Percentiles rank a stretch among this genome's conserved stretches.
Evolutionary conservation across 2,113 vertebrate genomes (phyloP).

Genomic region (Morone chrysops): DNA sequence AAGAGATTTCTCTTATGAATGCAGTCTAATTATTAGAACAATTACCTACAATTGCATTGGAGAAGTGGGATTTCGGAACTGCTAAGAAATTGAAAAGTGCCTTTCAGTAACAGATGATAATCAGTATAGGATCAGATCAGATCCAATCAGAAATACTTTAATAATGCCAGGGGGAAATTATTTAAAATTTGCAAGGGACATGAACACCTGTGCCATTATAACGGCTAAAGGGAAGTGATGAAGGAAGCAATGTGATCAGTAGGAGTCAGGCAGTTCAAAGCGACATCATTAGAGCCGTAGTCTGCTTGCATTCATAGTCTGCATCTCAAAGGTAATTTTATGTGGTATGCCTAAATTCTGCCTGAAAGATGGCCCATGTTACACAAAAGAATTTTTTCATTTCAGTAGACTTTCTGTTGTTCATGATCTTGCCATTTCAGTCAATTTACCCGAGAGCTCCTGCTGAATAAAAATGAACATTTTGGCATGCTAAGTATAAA

Average conservation of each 20-base stretch:
- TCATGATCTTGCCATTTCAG: constrained; percentile 45
- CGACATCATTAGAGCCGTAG: constrained; percentile 47
- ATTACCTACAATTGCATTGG: constrained; percentile 13
- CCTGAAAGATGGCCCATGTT: neutral
- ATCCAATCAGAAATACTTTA: too few species aligned
- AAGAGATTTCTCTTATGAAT: constrained; percentile 22
- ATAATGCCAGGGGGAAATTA: too few species aligned
- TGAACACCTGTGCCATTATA: constrained; percentile 41
- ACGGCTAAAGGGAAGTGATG: constrained; percentile 36
- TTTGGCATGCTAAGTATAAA: neutral
- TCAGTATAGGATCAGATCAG: neutral
- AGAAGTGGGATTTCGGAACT: constrained; percentile 25
- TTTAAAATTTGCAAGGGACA: constrained; percentile 4
- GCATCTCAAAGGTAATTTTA: constrained; percentile 37
- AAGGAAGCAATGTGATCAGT: constrained; percentile 42
- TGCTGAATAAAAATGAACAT: constrained; percentile 14
- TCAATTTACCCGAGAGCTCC: constrained; percentile 19
- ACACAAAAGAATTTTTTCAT: constrained; percentile 26
- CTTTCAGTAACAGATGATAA: constrained; percentile 13
- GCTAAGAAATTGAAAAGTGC: constrained; percentile 23
- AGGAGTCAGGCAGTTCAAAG: constrained; percentile 49
- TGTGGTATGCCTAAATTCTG: constrained; percentile 26
- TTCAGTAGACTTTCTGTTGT: neutral
- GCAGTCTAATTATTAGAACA: constrained; percentile 52
- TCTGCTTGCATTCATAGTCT: constrained; percentile 14